Conservation (phyloP, 2,113 vertebrate genomes). For the Psammodynastes pulverulentus region DNA sequence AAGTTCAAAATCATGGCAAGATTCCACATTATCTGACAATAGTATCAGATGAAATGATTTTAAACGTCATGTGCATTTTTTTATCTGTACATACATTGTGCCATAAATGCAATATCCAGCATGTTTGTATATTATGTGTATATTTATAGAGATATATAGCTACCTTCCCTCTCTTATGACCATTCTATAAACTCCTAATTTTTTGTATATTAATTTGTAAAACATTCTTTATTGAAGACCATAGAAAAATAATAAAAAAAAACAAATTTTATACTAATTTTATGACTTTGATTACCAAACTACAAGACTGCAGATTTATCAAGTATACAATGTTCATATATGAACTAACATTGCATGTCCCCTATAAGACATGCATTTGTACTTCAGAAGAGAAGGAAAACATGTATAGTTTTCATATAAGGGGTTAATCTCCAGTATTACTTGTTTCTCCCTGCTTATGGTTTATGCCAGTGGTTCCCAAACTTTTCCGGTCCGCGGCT, state of each 20-base stretch:
- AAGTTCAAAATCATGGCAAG: not conserved
- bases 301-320: not conserved
- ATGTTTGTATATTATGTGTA: conserved; percentile 37
- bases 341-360: not conserved
- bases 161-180: not conserved
- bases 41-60: not conserved
- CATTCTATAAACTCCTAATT: not conserved
- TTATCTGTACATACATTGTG: conserved; percentile 31
- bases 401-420: not conserved
- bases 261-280: not conserved
- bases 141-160: conserved; percentile 31
- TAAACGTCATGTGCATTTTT: conserved; percentile 5
- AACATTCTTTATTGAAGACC: conserved; percentile 14
- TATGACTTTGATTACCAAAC: not conserved
- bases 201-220: conserved; percentile 41
- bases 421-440: not conserved
- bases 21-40: not conserved
- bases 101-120: conserved; percentile 29
- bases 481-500: no score
- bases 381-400: not conserved
- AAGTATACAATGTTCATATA: not conserved
- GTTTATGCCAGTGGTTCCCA: no score
- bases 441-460: not conserved
- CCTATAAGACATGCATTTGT: not conserved
- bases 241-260: conserved; percentile 26